Evolutionary conservation across 2,888 invertebrate species (phyloP), one percentile per base, ranked within the genome.

Genomic region (Keiferia lycopersicella): DNA sequence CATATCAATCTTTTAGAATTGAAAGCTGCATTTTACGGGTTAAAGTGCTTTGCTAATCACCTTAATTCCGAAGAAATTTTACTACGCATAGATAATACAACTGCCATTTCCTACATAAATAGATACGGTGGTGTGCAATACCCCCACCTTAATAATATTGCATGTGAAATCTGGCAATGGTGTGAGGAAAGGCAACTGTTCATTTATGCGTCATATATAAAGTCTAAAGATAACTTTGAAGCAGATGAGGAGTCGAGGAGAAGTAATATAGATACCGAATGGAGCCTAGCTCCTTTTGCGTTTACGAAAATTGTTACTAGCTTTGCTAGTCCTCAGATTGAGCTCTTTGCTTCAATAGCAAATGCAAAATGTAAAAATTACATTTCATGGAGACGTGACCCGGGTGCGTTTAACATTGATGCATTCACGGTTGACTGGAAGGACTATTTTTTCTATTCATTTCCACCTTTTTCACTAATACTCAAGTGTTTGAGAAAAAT

Each of bases 401-500:
- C 67, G 0, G 57, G 59, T 11, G 63, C 66, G 0, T 66, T 14
- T 16, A 34, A 50, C 58, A 63, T 69, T 26, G 67, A 69, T 18
- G 68, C 68, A 20, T 68, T 68, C 14, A 68, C 68, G 0, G 18
- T 68, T 18, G 18, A 53, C 12, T 68, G 68, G 68, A 64, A 14
- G 0, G 1, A 18, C 16, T 62, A 26, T 57, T 65, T 53, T 11
- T 69, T 69, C 22, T 69, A 69, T 57, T 65, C 67, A 0, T 67
- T 69, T 34, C 67, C 68, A 0, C 67, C 67, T 12, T 66, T 67
- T 30, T 62, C 66, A 0, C 16, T 69, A 18, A 65, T 69, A 20
- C 58, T 67, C 20, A 70, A 70, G 61, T 39, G 62, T 26, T 20
- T 69, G 12, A 53, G 63, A 45, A 68, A 69, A 61, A 69, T 68